Evolutionary conservation across 2,113 vertebrate species (phyloP), one percentile per base, ranked within the genome.

Genomic region (Steatornis caripensis): DNA sequence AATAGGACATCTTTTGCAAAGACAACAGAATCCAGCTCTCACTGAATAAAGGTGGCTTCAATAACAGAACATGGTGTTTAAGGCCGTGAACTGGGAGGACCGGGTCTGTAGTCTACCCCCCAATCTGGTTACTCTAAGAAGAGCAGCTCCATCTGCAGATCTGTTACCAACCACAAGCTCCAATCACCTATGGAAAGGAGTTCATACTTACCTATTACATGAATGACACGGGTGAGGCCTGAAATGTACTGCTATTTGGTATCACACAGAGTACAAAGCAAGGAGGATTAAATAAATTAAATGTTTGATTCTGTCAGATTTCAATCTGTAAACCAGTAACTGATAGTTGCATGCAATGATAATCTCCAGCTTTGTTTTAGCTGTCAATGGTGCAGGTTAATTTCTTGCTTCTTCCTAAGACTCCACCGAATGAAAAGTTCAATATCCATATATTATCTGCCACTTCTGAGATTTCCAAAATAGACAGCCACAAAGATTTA

Each of bases 1-100:
- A 96, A 93, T 29, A 87, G 77, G 81, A 69, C 79, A 92, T 69
- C 84, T 90, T 92, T 21, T 93, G 92, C 86, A 92, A 84, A 97
- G 87, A 60, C 55, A 34, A 96, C 39, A 96, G 89, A 95, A 69
- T 45, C 16, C 45, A 79, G 54, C 36, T 3, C 37, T 87, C 24
- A 8, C 41, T 43, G 54, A 76, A 43, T 43, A 60, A 61, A 81
- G 83, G 66, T 60, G 62, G 24, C 34, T 82, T 48, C 36, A 37
- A 5, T n/a, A 76, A 11, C 7, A 19, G 37, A 43, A 26, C 1
- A 2, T 2, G 49, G n/a, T 9, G 62, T 8, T 34, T 27, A 34
- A 65, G 29, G 75, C 43, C 23, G 22, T 5, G 23, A 26, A 22
- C 76, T 32, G 43, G 93, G 45, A 86, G 77, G 64, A 86, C 37